phyloP scores from a whole-genome alignment of 2,113 vertebrate species.

The Rhinoptilus africanus region DNA sequence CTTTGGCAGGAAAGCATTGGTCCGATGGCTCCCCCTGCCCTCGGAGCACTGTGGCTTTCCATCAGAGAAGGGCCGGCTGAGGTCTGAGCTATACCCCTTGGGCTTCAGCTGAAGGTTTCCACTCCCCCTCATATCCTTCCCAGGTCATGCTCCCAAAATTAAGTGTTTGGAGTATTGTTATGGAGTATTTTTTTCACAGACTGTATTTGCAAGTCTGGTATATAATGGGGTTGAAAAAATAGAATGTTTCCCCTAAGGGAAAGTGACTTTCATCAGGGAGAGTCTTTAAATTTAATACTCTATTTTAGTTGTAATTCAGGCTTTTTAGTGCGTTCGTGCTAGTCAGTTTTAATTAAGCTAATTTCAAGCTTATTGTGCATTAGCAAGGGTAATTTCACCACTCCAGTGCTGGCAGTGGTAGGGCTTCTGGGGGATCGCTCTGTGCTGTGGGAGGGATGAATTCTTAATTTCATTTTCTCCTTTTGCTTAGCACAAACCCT shows the following conservation, averaged over 20 bases:
- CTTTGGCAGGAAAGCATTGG: background rate
- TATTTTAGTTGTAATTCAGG: background rate
- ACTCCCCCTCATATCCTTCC: background rate
- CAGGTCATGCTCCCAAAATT: background rate
- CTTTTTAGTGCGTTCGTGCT: background rate
- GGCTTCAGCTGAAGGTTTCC: background rate
- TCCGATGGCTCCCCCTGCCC: background rate
- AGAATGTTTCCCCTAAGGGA: background rate
- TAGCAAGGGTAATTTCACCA: constrained; percentile 7
- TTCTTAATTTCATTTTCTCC: background rate
- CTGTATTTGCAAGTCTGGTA: background rate
- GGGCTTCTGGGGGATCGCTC: background rate
- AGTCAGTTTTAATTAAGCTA: constrained; percentile 44
- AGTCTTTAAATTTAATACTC: constrained; percentile 1
- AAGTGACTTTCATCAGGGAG: constrained; percentile 34
- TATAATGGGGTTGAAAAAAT: background rate
- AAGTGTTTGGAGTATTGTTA: background rate
- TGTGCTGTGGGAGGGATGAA: background rate
- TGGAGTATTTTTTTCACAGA: background rate
- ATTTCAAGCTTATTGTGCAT: background rate
- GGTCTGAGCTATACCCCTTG: background rate
- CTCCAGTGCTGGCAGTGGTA: background rate
- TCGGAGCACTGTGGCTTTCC: rapidly evolving
- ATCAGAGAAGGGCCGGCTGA: background rate
- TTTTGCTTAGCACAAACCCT: background rate